These are phyloP conservation scores for Calcarius lapponicus DNA, from an alignment of 2,797 vertebrate species.

Conservation along the genomic window DNA sequence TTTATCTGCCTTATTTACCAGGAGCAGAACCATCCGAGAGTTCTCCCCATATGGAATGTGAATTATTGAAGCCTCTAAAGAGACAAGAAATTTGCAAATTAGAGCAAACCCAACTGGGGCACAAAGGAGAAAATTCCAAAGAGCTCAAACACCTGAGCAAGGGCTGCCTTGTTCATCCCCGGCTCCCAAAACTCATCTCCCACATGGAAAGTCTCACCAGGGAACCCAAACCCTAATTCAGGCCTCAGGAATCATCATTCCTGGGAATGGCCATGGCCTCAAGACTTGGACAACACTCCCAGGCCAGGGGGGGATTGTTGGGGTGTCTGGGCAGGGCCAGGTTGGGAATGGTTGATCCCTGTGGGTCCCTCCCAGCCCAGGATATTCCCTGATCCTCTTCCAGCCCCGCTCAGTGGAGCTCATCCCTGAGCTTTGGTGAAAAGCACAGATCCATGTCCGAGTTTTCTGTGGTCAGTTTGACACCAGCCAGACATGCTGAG, in stretches of 20 bases:
- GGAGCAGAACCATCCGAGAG: neutral
- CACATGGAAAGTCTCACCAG: neutral
- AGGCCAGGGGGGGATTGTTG: neutral
- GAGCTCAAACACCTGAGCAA: neutral
- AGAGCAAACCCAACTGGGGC: neutral
- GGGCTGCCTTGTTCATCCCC: neutral
- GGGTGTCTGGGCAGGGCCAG: neutral
- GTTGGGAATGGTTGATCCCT: neutral
- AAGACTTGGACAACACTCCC: neutral
- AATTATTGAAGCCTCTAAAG: neutral
- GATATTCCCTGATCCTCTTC: neutral
- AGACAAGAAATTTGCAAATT: rapidly evolving
- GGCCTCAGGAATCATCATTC: neutral
- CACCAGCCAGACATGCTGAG: neutral
- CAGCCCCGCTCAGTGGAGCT: neutral
- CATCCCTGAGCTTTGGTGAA: neutral
- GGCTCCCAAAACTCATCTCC: neutral
- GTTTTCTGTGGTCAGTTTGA: neutral
- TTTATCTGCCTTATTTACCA: neutral
- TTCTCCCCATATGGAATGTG: neutral
- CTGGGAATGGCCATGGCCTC: rapidly evolving
- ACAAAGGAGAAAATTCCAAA: neutral
- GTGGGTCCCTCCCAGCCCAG: neutral
- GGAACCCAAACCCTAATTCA: neutral
- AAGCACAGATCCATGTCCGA: neutral